Percentiles rank a stretch among this genome's conserved stretches.
Conservation (phyloP, 2,113 vertebrate species). For the Scartelaos histophorus region DNA sequence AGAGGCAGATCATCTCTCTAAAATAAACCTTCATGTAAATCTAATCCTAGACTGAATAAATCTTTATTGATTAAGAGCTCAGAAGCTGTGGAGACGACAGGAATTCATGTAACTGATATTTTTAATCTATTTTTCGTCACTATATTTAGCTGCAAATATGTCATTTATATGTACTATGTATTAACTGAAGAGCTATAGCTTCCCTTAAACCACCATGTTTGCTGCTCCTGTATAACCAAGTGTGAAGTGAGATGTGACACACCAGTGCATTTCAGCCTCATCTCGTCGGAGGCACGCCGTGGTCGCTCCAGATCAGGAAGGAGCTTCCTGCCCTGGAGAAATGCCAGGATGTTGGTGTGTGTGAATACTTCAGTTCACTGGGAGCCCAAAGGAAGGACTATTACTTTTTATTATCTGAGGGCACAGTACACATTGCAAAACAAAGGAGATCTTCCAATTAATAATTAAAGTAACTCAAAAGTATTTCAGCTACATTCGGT, state of each 20-base stretch:
- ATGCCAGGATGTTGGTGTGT: constrained; percentile 53
- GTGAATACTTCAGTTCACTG: constrained; percentile 48
- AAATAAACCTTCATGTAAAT: constrained; percentile 18
- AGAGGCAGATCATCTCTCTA: constrained; percentile 14
- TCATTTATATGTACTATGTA: background rate
- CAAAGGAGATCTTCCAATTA: background rate
- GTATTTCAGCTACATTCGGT: background rate
- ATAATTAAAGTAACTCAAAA: background rate
- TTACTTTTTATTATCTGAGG: constrained; percentile 25
- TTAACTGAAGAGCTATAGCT: background rate
- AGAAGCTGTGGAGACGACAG: background rate
- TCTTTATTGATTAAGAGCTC: constrained; percentile 15
- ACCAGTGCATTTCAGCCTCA: constrained; percentile 38
- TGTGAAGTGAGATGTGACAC: constrained; percentile 18
- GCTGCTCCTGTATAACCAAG: background rate
- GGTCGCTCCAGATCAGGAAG: constrained; percentile 62
- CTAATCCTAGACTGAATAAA: constrained; percentile 23
- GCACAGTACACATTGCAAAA: background rate
- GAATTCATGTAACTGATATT: background rate
- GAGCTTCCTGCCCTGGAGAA: constrained; percentile 67
- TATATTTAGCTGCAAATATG: background rate
- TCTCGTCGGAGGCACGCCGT: constrained; percentile 52
- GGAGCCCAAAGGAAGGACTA: constrained; percentile 33
- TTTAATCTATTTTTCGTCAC: background rate
- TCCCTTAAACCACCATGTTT: background rate